Percentiles rank a stretch among this genome's conserved stretches.
phyloP scores from a whole-genome alignment of 2,113 vertebrate genomes.

The Thryonomys swinderianus region DNA sequence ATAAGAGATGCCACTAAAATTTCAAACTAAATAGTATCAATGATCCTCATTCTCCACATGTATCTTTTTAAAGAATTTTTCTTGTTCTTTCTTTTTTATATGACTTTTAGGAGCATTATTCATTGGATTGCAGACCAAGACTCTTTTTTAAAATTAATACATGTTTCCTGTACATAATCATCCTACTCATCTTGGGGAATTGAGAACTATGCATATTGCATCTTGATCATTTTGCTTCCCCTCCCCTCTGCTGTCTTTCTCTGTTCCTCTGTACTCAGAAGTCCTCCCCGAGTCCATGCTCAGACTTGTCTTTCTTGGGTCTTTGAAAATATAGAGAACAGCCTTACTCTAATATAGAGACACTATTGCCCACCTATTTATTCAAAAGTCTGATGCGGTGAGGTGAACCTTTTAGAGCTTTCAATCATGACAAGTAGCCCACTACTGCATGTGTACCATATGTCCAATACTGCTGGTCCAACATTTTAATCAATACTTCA shows the following conservation, averaged over 20 bases:
- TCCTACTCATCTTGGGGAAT: background rate
- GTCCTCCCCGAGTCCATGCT: background rate
- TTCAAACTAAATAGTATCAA: background rate
- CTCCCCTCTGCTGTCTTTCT: background rate
- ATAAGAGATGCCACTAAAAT: background rate
- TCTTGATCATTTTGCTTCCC: background rate
- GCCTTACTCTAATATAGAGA: conserved; percentile 42
- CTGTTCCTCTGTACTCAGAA: background rate
- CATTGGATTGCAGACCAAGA: background rate
- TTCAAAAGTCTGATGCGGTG: conserved; percentile 30
- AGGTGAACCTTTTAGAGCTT: background rate
- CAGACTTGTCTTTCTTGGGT: conserved; percentile 31
- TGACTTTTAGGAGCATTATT: background rate
- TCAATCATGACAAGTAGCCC: background rate
- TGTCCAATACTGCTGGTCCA: background rate
- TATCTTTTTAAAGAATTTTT: background rate
- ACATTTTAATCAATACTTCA: conserved; percentile 51
- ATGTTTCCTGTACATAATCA: background rate
- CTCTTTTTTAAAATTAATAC: background rate
- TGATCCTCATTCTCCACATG: background rate
- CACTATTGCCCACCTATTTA: background rate
- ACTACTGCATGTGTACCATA: background rate
- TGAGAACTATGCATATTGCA: background rate
- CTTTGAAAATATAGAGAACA: conserved; percentile 55
- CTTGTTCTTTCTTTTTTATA: background rate